These are phyloP conservation scores for Takifugu bimaculatus DNA, from an alignment of 2,113 vertebrate genomes.

Conservation along the genomic window DNA sequence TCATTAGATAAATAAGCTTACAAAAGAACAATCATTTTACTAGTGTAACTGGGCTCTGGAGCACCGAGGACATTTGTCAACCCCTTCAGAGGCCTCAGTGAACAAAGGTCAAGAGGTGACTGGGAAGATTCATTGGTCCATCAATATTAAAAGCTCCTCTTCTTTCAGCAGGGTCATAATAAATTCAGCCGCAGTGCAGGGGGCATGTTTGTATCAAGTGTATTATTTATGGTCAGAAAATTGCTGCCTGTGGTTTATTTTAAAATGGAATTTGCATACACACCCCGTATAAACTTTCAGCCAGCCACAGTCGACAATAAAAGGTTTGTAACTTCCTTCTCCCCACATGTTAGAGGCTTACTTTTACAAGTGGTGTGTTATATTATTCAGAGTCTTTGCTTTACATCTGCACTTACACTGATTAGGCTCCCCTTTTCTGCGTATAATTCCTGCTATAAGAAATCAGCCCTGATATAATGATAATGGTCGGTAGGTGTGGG, in stretches of 20 bases:
- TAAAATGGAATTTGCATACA: constrained; percentile 57
- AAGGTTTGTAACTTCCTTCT: constrained; percentile 15
- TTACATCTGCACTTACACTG: constrained; percentile 42
- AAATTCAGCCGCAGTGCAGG: constrained; percentile 63
- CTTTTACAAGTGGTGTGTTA: not conserved
- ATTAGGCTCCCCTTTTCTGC: constrained; percentile 41
- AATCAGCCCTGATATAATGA: constrained; percentile 45
- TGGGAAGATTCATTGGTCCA: constrained; percentile 55
- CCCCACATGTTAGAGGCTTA: constrained; percentile 5
- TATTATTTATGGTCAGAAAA: constrained; percentile 66
- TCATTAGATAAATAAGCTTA: constrained; percentile 7
- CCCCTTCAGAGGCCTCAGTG: constrained; percentile 41
- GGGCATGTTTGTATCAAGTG: constrained; percentile 59
- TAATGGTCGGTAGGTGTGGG: constrained; percentile 25
- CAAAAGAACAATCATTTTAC: constrained; percentile 16
- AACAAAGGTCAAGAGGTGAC: constrained; percentile 52
- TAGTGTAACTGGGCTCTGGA: constrained; percentile 3
- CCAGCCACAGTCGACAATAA: constrained; percentile 15
- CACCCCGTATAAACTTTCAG: constrained; percentile 15
- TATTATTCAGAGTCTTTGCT: constrained; percentile 14
- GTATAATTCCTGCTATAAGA: constrained; percentile 45
- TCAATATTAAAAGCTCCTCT: constrained; percentile 41
- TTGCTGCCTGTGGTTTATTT: constrained; percentile 66
- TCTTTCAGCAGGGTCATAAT: constrained; percentile 54
- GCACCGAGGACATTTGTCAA: constrained; percentile 36